A percentile compares a stretch with the other conserved stretches of the same genome.
phyloP scores from a whole-genome alignment of 1,140 invertebrate genomes.

The Babylonia areolata region DNA sequence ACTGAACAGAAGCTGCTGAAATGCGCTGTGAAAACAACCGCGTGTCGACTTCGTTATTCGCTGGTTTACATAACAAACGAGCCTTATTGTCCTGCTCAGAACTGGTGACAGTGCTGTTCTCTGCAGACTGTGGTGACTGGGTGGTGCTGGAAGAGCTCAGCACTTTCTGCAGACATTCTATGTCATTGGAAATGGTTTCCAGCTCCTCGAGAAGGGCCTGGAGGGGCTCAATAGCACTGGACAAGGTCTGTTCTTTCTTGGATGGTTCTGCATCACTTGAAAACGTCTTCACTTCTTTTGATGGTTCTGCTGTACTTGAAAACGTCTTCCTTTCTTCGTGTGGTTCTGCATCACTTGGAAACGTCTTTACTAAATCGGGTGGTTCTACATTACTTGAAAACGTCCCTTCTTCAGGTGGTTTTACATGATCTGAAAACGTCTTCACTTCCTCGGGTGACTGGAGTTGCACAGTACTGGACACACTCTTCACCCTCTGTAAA shows the following conservation, averaged over 20 bases:
- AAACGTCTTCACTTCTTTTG: not conserved
- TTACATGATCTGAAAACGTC: not conserved
- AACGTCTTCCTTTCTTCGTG: not conserved
- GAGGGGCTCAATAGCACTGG: not conserved
- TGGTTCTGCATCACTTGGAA: too few relatives aligned
- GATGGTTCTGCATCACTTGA: not conserved
- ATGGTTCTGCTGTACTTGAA: not conserved
- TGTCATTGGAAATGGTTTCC: conserved; percentile 11
- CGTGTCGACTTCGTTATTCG: not conserved
- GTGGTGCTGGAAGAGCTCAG: not conserved
- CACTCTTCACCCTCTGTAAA: not conserved
- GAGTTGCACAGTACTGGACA: too few relatives aligned
- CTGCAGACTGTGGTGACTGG: not conserved
- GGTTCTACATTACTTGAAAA: too few relatives aligned
- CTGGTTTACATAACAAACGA: not conserved
- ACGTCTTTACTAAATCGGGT: too few relatives aligned
- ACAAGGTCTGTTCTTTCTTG: not conserved
- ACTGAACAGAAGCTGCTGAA: not conserved
- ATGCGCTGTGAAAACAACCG: not conserved
- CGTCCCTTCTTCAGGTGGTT: too few relatives aligned
- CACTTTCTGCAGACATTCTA: not conserved
- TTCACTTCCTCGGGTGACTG: not conserved
- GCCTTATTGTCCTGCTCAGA: not conserved
- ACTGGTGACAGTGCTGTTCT: not conserved
- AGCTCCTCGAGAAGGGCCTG: not conserved